These are phyloP conservation scores for Sebastes glaucus DNA, from an alignment of 2,797 vertebrate genomes.

Conservation along the genomic window DNA sequence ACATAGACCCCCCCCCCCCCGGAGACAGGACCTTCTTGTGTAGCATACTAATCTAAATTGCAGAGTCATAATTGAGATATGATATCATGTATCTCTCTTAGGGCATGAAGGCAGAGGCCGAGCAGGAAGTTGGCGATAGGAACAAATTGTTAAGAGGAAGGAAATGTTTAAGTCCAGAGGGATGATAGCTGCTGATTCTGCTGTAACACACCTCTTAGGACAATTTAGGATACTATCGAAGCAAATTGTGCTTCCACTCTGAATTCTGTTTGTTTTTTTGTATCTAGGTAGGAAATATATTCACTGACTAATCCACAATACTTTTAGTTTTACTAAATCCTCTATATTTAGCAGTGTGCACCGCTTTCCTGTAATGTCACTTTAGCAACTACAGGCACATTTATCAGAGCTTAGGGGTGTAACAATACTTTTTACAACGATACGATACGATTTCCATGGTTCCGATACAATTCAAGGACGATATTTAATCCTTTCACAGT, in stretches of 20 bases:
- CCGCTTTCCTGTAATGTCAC: not conserved
- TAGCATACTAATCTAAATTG: slow-evolving; percentile 68
- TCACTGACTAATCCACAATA: not conserved
- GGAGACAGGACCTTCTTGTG: slow-evolving; percentile 42
- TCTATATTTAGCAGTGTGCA: not conserved
- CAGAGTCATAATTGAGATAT: slow-evolving; percentile 75
- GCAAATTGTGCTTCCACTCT: slow-evolving; percentile 6
- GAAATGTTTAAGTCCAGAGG: slow-evolving; percentile 83
- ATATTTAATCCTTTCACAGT: too few relatives aligned
- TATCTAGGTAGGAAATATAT: not conserved
- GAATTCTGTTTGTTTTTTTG: not conserved
- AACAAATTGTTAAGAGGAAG: slow-evolving; percentile 83
- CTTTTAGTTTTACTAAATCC: not conserved
- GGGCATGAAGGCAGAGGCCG: slow-evolving; percentile 70
- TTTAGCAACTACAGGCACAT: not conserved
- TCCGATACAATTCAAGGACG: too few relatives aligned
- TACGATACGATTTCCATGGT: too few relatives aligned
- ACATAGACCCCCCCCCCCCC: slow-evolving; percentile 8
- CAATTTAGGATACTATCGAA: slow-evolving; percentile 51
- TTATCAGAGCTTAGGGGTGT: not conserved
- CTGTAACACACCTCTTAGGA: slow-evolving; percentile 55
- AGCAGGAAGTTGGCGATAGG: slow-evolving; percentile 80
- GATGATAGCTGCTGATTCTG: slow-evolving; percentile 74
- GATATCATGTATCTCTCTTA: slow-evolving; percentile 71
- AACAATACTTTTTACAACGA: too few relatives aligned